Conservation (phyloP, 2,888 invertebrate genomes). For the Chymomyza amoena region DNA sequence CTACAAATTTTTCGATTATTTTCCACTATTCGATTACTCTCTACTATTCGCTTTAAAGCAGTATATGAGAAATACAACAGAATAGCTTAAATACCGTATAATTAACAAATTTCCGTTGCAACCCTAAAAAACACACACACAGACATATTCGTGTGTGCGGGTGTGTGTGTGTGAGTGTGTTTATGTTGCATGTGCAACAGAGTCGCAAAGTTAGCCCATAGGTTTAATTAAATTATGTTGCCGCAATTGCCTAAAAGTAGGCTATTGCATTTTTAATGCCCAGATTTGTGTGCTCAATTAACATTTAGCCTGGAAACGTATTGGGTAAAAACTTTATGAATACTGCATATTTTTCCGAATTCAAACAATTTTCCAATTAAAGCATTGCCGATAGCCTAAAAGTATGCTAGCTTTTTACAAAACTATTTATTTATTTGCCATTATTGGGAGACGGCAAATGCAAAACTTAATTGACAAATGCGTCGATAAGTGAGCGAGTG, state of each 20-base stretch:
- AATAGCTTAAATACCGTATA: not conserved
- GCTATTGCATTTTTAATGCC: slow-evolving; percentile 59
- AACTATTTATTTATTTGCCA: not conserved
- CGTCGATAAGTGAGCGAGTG: not conserved
- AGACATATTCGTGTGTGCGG: not conserved
- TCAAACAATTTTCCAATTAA: slow-evolving; percentile 54
- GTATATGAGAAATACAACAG: too few relatives aligned
- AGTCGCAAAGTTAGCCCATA: not conserved
- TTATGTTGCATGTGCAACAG: not conserved
- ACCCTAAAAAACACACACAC: not conserved
- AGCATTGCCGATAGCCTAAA: slow-evolving; percentile 29
- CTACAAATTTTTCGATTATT: too few relatives aligned
- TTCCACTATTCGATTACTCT: too few relatives aligned
- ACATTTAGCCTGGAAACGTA: slow-evolving; percentile 25
- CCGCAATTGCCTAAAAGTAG: slow-evolving; percentile 33
- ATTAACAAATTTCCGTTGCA: not conserved
- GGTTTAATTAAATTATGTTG: slow-evolving; percentile 58
- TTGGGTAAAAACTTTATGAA: slow-evolving; percentile 3
- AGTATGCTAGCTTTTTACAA: not conserved
- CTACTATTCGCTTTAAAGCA: too few relatives aligned
- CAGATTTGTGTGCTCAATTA: slow-evolving; percentile 39
- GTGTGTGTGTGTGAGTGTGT: not conserved
- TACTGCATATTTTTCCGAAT: slow-evolving; percentile 1
- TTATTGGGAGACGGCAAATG: not conserved
- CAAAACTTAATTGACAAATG: slow-evolving; percentile 1